Evolutionary conservation across 2,888 invertebrate species (phyloP), one percentile per base, ranked within the genome.

Genomic region (Unio pictorum): DNA sequence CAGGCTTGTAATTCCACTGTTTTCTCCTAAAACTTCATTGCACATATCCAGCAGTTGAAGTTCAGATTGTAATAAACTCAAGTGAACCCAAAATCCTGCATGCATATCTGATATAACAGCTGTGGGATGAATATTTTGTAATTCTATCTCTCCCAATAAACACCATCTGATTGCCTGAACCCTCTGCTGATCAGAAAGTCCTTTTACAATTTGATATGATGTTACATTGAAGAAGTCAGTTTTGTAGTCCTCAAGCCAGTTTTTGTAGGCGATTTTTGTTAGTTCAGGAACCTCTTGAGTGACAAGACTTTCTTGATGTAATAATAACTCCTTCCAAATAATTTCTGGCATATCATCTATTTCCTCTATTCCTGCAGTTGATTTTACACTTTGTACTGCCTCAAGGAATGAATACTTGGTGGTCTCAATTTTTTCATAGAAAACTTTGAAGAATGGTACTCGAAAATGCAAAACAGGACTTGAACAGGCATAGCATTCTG

Each of bases 401-500:
- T 78, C 67, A 17, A 75, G 57, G 63, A 78, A 81, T 3, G 69
- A 71, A 55, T 73, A 75, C 26, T 68, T 73, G 6, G 71, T 70
- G 54, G 34, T 57, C 60, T 81, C 76, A 58, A 79, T 66, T 23
- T 67, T 62, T 4, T 70, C 62, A 62, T 69, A 74, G 3, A 81
- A 55, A 18, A 66, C 6, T 20, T 55, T 59, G 62, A 75, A 73
- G 56, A 79, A 74, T 30, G 81, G 81, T 72, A 77, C 70, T n/a
- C 61, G 67, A 6, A 77, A 57, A 15, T 28, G 20, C 7, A 74
- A 18, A 61, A 70, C 64, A 26, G 68, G 34, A 0, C 68, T 67
- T 15, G 60, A 56, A 55, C 81, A 81, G 5, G 57, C 62, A 60
- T 73, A 81, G 59, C 77, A 74, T 61, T 78, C 81, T n/a, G 80